These are phyloP conservation scores for Labeo catla DNA, from an alignment of 2,113 vertebrate genomes.

Conservation along the genomic window DNA sequence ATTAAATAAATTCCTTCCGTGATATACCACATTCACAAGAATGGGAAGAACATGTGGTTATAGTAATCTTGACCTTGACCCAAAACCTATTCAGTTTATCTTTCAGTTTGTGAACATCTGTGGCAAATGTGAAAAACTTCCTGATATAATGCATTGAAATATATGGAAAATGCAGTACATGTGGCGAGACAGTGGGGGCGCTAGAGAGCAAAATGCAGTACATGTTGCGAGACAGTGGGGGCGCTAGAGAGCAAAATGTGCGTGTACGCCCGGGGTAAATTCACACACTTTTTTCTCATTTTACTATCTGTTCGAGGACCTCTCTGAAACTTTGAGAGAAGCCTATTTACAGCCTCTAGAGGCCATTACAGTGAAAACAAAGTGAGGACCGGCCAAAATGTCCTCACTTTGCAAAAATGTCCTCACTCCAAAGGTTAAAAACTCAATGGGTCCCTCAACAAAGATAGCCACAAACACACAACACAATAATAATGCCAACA, in stretches of 20 bases:
- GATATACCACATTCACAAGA: no score
- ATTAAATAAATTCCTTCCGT: no score
- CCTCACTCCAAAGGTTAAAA: conserved; percentile 18
- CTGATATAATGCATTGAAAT: neutral
- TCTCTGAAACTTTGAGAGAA: neutral
- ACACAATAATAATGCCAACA: no score
- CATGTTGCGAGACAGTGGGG: neutral
- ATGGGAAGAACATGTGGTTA: no score
- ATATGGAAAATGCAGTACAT: no score
- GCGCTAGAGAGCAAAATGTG: neutral
- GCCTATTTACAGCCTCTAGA: neutral
- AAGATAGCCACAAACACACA: neutral
- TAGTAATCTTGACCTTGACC: no score
- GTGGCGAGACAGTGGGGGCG: no score
- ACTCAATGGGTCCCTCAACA: neutral
- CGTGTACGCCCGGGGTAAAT: neutral
- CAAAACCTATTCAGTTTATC: no score
- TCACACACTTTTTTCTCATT: neutral
- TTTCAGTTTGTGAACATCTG: no score
- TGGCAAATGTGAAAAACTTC: no score
- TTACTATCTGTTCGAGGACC: neutral
- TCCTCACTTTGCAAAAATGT: conserved; percentile 2
- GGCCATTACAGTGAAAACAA: conserved; percentile 1
- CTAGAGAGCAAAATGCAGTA: no score
- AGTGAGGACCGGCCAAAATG: conserved; percentile 16